These are phyloP conservation scores for Xenopus petersii DNA, from an alignment of 2,797 vertebrate species.

Conservation along the genomic window DNA sequence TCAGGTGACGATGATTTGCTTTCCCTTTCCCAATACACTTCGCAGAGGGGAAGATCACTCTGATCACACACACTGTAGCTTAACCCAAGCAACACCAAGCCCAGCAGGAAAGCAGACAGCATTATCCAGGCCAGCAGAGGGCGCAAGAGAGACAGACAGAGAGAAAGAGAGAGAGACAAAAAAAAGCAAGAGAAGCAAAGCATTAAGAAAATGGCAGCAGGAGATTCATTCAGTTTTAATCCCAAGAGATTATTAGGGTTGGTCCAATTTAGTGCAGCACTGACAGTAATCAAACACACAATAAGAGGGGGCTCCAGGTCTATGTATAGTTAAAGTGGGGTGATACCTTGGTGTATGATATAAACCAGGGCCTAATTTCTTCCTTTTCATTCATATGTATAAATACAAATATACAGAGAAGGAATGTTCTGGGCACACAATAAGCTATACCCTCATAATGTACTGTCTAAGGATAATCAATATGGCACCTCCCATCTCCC, in stretches of 20 bases:
- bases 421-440: no score
- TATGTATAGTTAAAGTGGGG: no score
- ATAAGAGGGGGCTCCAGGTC: no score
- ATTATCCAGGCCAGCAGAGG: constrained; percentile 19
- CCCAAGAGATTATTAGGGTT: background rate
- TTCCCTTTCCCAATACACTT: constrained; percentile 85
- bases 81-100: constrained; percentile 68
- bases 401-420: no score
- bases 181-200: constrained; percentile 67
- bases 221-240: background rate
- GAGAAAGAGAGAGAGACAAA: background rate
- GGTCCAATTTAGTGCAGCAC: background rate
- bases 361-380: no score
- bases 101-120: constrained; percentile 50
- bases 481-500: no score
- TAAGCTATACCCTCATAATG: no score
- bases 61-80: constrained; percentile 94
- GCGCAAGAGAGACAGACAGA: background rate
- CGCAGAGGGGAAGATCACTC: constrained; percentile 87
- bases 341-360: no score
- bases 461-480: no score
- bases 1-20: constrained; percentile 73
- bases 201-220: constrained; percentile 58
- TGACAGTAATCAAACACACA: background rate
- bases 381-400: no score